Evolutionary conservation across 1,140 invertebrate genomes (phyloP).

Genomic region (Caerostris extrusa): DNA sequence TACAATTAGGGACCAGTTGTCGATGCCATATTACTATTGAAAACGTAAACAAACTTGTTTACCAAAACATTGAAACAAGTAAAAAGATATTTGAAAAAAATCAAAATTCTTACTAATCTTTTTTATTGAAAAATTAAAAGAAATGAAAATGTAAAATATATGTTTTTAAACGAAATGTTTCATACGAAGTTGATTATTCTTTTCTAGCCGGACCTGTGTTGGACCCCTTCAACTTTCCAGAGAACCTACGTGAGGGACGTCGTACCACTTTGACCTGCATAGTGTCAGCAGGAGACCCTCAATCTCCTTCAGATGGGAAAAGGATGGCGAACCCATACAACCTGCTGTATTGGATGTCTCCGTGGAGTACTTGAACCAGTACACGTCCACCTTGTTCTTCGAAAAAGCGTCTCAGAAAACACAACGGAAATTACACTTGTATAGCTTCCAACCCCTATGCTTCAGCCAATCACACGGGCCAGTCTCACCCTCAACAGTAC

Average conservation of each 20-base stretch:
- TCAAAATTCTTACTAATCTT: no score
- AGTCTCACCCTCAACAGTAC: conserved; percentile 81
- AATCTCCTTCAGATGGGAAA: conserved; percentile 81
- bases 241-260: conserved; percentile 86
- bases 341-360: conserved; percentile 83
- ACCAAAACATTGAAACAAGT: no score
- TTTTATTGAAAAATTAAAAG: no score
- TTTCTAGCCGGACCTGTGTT: conserved; percentile 87
- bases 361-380: conserved; percentile 74
- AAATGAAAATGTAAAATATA: no score
- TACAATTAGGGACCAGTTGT: no score
- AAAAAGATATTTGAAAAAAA: no score
- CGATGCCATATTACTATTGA: no score
- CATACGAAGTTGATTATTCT: not conserved
- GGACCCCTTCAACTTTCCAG: conserved; percentile 86
- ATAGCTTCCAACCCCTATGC: conserved; percentile 81
- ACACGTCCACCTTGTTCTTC: conserved; percentile 78
- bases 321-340: conserved; percentile 81
- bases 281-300: conserved; percentile 82
- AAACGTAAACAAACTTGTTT: no score
- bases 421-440: conserved; percentile 83
- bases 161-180: not conserved
- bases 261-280: conserved; percentile 85
- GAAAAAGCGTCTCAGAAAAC: conserved; percentile 80
- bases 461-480: conserved; percentile 81